Evolutionary conservation across 1,140 invertebrate species (phyloP).

Genomic region (Fopius arisanus): DNA sequence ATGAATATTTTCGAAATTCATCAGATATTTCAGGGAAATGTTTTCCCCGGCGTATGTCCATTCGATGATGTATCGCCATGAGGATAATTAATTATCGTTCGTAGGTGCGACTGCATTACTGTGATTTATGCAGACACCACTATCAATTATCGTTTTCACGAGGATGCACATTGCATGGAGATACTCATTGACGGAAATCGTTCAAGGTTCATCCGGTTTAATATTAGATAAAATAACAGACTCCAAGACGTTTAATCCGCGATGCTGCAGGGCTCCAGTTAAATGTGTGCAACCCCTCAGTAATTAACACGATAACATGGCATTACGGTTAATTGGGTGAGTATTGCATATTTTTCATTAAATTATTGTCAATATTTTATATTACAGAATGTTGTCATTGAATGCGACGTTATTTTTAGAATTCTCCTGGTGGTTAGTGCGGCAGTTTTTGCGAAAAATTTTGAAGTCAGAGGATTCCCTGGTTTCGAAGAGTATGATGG

Average conservation of each 20-base stretch:
- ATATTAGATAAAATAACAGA: background rate
- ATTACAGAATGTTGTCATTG: background rate
- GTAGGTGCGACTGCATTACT: background rate
- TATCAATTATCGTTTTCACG: background rate
- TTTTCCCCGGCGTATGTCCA: background rate
- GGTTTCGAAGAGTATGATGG: background rate
- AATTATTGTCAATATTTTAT: no score
- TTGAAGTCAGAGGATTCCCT: background rate
- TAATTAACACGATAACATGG: background rate
- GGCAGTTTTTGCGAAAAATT: background rate
- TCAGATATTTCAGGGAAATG: no score
- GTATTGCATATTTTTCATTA: background rate
- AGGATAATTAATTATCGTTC: background rate
- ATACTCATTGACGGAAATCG: background rate
- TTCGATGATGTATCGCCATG: background rate
- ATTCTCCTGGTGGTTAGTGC: background rate
- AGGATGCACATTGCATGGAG: background rate
- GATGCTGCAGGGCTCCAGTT: background rate
- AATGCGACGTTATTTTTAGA: background rate
- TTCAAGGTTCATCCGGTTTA: background rate
- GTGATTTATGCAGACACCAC: background rate
- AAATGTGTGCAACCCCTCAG: background rate
- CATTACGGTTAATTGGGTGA: background rate
- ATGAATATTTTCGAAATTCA: no score
- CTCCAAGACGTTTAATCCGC: background rate